These are phyloP conservation scores for Neuroscelio doddi DNA, from an alignment of 2,888 invertebrate species.

Conservation along the genomic window DNA sequence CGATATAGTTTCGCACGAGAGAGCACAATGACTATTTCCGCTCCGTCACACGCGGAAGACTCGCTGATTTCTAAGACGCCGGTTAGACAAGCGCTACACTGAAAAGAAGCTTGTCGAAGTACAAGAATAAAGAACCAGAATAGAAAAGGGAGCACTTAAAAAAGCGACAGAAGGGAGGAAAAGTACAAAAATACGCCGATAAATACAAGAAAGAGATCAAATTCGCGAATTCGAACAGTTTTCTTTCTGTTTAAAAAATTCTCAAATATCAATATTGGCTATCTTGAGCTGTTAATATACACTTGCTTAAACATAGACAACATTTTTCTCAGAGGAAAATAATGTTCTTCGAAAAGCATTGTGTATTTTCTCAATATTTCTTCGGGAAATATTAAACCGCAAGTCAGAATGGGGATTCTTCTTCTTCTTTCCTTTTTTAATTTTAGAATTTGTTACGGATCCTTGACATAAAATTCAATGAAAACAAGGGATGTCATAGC, in stretches of 20 bases:
- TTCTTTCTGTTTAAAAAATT: too few relatives aligned
- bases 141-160: conserved; percentile 9
- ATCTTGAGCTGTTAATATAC: too few relatives aligned
- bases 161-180: conserved; percentile 6
- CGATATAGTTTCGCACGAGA: conserved; percentile 15
- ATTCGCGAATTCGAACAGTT: too few relatives aligned
- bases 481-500: conserved; percentile 8
- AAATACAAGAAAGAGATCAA: too few relatives aligned
- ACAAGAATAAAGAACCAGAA: conserved; percentile 5
- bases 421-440: conserved; percentile 16
- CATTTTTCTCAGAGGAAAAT: too few relatives aligned
- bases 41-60: conserved; percentile 60
- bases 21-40: conserved; percentile 61
- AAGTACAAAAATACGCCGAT: too few relatives aligned
- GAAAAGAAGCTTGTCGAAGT: conserved; percentile 10
- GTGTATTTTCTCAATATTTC: too few relatives aligned
- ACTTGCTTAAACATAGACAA: too few relatives aligned
- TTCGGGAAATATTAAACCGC: too few relatives aligned
- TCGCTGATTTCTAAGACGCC: conserved; percentile 53
- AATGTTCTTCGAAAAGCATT: too few relatives aligned
- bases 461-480: conserved; percentile 34
- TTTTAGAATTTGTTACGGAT: conserved; percentile 29
- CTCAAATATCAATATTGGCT: too few relatives aligned
- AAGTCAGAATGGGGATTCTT: not conserved
- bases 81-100: conserved; percentile 18